Conservation (phyloP, 2,797 vertebrate genomes). For the Manis javanica region DNA sequence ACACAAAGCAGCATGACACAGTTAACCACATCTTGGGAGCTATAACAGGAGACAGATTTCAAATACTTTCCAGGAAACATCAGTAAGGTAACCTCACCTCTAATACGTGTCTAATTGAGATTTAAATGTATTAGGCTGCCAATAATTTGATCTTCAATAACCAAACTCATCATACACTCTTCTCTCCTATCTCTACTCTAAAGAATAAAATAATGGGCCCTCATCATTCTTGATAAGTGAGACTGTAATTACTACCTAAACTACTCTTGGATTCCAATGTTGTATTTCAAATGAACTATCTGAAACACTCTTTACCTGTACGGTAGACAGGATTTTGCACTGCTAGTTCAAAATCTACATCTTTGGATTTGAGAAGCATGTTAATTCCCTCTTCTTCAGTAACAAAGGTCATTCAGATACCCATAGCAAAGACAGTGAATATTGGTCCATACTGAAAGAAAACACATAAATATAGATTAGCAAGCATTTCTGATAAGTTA, state of each 20-base stretch:
- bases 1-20: background rate
- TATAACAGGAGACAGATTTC: background rate
- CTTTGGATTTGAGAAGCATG: conserved; percentile 89
- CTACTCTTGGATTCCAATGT: background rate
- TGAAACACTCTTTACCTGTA: conserved; percentile 86
- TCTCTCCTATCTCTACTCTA: background rate
- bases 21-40: background rate
- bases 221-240: background rate
- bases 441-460: conserved; percentile 89
- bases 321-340: conserved; percentile 87
- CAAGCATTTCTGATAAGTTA: conserved; percentile 30
- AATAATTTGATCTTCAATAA: background rate
- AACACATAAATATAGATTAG: conserved; percentile 53
- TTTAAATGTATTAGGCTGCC: background rate
- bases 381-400: conserved; percentile 89
- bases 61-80: background rate
- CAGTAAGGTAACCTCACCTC: background rate
- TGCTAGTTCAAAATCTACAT: conserved; percentile 90
- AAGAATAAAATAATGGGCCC: background rate
- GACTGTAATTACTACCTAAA: background rate
- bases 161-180: background rate
- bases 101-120: background rate
- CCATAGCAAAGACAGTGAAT: conserved; percentile 89
- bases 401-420: conserved; percentile 90
- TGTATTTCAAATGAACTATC: background rate